A percentile compares a stretch with the other conserved stretches of the same genome.
These are phyloP conservation scores for Callyntrura sp. DNA, from an alignment of 2,888 invertebrate genomes.

Conservation along the genomic window DNA sequence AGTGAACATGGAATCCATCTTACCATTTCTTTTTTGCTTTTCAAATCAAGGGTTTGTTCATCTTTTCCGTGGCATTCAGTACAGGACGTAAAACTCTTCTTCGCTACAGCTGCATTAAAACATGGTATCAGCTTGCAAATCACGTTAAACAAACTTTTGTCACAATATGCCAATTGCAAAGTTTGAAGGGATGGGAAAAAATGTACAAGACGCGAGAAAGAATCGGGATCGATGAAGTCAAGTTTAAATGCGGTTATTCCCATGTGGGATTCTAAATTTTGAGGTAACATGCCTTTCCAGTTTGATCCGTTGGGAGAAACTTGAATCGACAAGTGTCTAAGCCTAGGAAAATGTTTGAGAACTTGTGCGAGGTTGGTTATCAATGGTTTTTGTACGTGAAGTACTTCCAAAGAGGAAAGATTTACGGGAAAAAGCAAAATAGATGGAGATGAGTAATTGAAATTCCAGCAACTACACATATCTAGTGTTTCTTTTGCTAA, in stretches of 20 bases:
- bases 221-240: conserved; percentile 66
- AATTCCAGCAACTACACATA: conserved; percentile 52
- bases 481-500: neutral
- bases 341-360: conserved; percentile 44
- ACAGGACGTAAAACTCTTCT: conserved; percentile 30
- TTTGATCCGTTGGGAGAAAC: conserved; percentile 50
- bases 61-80: conserved; percentile 30
- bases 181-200: conserved; percentile 63
- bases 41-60: neutral
- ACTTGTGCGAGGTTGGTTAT: conserved; percentile 67
- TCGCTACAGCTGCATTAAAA: conserved; percentile 15
- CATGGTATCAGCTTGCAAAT: conserved; percentile 51
- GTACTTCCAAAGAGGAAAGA: conserved; percentile 24
- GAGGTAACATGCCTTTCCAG: conserved; percentile 58
- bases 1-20: too few relatives aligned
- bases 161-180: conserved; percentile 57
- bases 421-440: conserved; percentile 31
- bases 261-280: conserved; percentile 36
- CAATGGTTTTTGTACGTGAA: conserved; percentile 61
- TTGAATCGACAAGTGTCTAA: conserved; percentile 52
- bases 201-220: conserved; percentile 38
- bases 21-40: too few relatives aligned
- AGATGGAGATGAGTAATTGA: conserved; percentile 51
- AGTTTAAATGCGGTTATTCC: conserved; percentile 28
- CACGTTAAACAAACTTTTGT: conserved; percentile 54